A percentile compares a stretch with the other conserved stretches of the same genome.
Evolutionary conservation across 2,888 invertebrate species (phyloP).

Genomic region (Orthosia incerta): DNA sequence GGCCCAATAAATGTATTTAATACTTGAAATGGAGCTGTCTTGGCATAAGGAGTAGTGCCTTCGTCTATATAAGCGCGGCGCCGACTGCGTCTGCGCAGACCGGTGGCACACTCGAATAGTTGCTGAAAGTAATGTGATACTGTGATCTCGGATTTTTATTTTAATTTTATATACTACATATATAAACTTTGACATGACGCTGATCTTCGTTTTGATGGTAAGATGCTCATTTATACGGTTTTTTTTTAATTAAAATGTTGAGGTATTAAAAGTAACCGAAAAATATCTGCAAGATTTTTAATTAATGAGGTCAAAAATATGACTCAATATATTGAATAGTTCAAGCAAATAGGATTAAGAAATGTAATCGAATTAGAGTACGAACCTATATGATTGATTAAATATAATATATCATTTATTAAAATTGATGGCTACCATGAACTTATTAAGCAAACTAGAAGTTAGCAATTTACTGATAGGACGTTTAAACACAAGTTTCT

Average conservation of each 20-base stretch:
- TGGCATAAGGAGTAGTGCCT: conserved; percentile 43
- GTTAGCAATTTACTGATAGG: not conserved
- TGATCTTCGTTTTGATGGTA: conserved; percentile 75
- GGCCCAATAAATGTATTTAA: conserved; percentile 30
- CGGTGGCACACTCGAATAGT: conserved; percentile 54
- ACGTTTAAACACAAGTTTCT: not conserved
- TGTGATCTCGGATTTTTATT: conserved; percentile 68
- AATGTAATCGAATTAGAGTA: not conserved
- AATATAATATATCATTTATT: conserved; percentile 7
- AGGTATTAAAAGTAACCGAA: not conserved
- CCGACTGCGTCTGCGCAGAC: conserved; percentile 48
- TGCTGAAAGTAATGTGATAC: conserved; percentile 73
- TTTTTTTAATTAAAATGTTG: not conserved
- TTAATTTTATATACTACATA: conserved; percentile 42
- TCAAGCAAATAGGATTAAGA: not conserved
- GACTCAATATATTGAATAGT: not conserved
- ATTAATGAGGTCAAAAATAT: not conserved
- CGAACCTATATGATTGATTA: not conserved
- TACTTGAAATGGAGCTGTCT: conserved; percentile 49
- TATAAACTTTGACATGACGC: conserved; percentile 65
- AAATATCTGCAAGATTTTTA: not conserved
- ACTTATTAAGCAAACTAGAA: not conserved
- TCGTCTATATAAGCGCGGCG: conserved; percentile 63
- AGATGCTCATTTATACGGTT: conserved; percentile 45
- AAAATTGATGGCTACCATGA: conserved; percentile 19